phyloP scores from a whole-genome alignment of 1,140 invertebrate species.

The Elymnias hypermnestra region DNA sequence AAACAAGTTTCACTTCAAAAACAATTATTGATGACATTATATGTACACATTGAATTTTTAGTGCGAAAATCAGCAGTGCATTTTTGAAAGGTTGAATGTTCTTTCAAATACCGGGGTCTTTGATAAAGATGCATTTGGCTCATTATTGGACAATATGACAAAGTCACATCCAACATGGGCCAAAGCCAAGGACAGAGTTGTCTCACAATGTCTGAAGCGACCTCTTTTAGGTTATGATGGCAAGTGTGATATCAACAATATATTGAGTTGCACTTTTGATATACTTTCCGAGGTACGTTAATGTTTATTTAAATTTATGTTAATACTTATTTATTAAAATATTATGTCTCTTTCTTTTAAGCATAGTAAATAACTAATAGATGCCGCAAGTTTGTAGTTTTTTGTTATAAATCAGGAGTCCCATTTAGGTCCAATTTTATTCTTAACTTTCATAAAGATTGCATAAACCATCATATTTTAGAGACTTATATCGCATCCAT shows the following conservation, averaged over 20 bases:
- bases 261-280: constrained; percentile 53
- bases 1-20: too few relatives aligned
- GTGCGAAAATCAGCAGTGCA: constrained; percentile 53
- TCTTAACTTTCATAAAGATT: too few relatives aligned
- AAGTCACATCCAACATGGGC: constrained; percentile 32
- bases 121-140: constrained; percentile 34
- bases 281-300: constrained; percentile 51
- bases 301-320: not conserved
- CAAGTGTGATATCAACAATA: constrained; percentile 48
- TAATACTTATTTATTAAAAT: too few relatives aligned
- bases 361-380: too few relatives aligned
- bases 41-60: too few relatives aligned
- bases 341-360: too few relatives aligned
- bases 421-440: too few relatives aligned
- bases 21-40: too few relatives aligned
- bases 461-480: too few relatives aligned
- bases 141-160: constrained; percentile 49
- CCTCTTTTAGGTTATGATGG: constrained; percentile 28
- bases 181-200: constrained; percentile 41
- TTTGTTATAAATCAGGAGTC: too few relatives aligned
- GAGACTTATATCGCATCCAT: too few relatives aligned
- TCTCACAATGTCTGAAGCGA: constrained; percentile 44
- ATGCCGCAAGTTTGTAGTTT: too few relatives aligned
- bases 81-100: constrained; percentile 45
- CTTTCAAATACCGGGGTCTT: constrained; percentile 30